These are phyloP conservation scores for Scopus umbretta DNA, from an alignment of 2,113 vertebrate species.

Conservation along the genomic window DNA sequence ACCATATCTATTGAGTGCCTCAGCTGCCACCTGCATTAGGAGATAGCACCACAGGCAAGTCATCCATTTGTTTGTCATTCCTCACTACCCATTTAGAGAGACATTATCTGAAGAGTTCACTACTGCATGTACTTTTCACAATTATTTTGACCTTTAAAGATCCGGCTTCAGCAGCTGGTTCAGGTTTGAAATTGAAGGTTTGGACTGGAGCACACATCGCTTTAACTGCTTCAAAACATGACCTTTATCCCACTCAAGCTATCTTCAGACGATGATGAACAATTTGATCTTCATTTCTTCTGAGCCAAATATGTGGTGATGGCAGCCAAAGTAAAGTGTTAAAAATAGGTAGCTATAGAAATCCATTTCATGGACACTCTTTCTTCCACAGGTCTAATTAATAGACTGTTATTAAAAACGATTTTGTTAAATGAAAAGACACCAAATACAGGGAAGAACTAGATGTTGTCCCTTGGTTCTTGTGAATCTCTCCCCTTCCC, in stretches of 20 bases:
- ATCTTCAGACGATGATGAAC: neutral
- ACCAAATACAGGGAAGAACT: neutral
- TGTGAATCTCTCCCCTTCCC: neutral
- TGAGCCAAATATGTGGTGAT: neutral
- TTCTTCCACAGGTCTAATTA: neutral
- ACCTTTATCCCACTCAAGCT: neutral
- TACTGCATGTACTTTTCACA: neutral
- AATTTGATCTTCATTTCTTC: neutral
- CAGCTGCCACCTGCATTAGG: neutral
- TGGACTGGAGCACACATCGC: neutral
- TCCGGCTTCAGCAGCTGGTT: neutral
- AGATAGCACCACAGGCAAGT: accelerated
- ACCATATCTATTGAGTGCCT: neutral
- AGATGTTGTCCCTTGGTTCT: neutral
- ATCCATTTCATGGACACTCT: neutral
- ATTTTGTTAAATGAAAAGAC: neutral
- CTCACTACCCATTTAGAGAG: neutral
- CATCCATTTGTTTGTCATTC: neutral
- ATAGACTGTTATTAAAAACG: neutral
- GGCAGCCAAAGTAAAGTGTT: neutral
- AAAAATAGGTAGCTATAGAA: neutral
- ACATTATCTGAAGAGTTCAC: neutral
- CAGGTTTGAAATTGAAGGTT: neutral
- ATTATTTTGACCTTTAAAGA: neutral
- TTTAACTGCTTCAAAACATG: neutral